Base-by-base conservation (phyloP, 1,140 invertebrate genomes). In the Arctopsyche grandis region DNA sequence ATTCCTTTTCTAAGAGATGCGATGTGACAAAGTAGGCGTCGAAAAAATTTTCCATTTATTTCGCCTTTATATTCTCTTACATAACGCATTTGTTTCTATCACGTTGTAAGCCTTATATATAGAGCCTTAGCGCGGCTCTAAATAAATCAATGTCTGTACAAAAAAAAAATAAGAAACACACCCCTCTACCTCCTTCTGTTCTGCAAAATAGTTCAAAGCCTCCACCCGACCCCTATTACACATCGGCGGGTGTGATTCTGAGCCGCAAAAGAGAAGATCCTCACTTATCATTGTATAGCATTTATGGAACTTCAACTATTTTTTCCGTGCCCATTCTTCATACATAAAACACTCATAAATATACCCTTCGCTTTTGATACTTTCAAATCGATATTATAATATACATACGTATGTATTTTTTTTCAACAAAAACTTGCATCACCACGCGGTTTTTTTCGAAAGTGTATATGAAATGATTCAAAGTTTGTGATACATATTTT, bases 61-160 rank as follows among this genome's bases (percentile, higher is more conserved):
- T 56, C 19, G 63, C 24, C 56, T 74, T 74, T 74, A 29, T 29
- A 52, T 74, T 26, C 48, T 24, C 48, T 46, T 46, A 74, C 24
- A 74, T 74, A 74, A 74, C 71, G 44, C 71, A 74, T 74, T 74
- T 74, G 71, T 74, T 74, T 74, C 71, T 74, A 74, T 74, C 71
- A 74, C 44, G 71, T 56, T 24, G 71, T 74, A 74, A 74, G 71
- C 71, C 16, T 74, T 56, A 74, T 74, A 74, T 74, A 74, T 74
- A 56, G 71, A 74, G 71, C 24, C 48, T 74, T 56, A 74, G 71
- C 48, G 46, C 46, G 71, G 71, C 22, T 74, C 43, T 52, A 74
- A 74, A 74, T 74, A 74, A 74, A 74, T 74, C 71, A 74, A 56
- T 74, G 71, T 74, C 71, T 74, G 63, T 3, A 12, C 9, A 66